A percentile compares a stretch with the other conserved stretches of the same genome.
Conservation (phyloP, 2,888 invertebrate genomes). For the Crossocerus cetratus region DNA sequence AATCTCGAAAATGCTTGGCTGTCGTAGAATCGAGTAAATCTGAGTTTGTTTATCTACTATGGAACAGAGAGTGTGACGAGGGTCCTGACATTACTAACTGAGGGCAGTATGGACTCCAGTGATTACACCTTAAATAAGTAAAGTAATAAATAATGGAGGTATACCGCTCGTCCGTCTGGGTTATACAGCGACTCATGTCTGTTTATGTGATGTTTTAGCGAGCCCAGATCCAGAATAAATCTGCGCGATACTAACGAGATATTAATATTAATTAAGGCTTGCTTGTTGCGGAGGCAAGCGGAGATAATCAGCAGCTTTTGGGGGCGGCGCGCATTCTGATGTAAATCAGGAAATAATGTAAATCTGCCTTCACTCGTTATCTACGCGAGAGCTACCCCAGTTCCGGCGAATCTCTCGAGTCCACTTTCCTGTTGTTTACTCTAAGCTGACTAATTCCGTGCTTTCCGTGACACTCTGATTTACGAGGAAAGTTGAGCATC, state of each 20-base stretch:
- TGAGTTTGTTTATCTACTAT: no score
- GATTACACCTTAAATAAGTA: neutral
- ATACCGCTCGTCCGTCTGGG: neutral
- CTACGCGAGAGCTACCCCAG: neutral
- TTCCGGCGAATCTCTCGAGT: neutral
- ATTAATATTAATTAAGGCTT: conserved; percentile 3
- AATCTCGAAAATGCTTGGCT: no score
- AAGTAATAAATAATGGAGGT: neutral
- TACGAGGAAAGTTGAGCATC: no score
- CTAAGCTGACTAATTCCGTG: no score
- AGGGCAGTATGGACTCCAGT: no score
- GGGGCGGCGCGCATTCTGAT: neutral
- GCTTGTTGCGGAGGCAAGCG: neutral
- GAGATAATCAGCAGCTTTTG: neutral
- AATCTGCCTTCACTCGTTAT: neutral
- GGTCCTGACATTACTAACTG: no score
- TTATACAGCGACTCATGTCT: neutral
- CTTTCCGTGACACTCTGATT: no score
- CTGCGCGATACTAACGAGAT: neutral
- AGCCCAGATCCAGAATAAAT: neutral
- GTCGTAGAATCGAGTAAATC: no score
- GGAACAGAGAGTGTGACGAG: no score
- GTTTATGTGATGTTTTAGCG: neutral
- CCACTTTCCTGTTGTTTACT: neutral
- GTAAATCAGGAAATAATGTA: neutral